Evolutionary conservation across 2,797 vertebrate genomes (phyloP).

Genomic region (Rhincodon typus): DNA sequence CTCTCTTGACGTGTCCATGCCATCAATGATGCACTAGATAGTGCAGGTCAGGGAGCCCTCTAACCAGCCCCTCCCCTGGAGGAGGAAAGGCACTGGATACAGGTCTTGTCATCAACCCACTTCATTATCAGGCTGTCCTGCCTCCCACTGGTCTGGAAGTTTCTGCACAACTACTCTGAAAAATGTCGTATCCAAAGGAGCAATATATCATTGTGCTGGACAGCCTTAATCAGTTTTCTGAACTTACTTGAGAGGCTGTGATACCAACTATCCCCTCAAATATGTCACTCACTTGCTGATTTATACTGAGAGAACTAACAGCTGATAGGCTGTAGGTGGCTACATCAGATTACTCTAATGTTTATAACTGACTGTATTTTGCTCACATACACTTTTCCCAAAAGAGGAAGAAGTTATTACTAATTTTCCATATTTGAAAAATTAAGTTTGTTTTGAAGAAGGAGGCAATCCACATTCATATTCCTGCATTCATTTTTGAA

Average conservation of each 20-base stretch:
- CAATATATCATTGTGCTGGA: neutral
- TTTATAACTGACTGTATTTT: neutral
- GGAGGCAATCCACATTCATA: neutral
- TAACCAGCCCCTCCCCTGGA: too few relatives aligned
- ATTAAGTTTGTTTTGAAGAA: neutral
- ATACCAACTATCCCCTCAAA: neutral
- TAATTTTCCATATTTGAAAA: neutral
- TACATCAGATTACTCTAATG: neutral
- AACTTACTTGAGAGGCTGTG: neutral
- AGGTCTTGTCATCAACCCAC: too few relatives aligned
- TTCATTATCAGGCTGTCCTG: too few relatives aligned
- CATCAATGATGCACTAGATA: too few relatives aligned
- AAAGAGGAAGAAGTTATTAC: neutral
- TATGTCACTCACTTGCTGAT: neutral
- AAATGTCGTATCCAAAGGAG: neutral
- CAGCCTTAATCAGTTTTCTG: neutral
- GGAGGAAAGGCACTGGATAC: too few relatives aligned
- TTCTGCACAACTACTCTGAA: neutral
- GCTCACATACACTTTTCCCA: neutral
- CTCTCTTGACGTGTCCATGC: too few relatives aligned
- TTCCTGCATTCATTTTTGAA: conserved; percentile 1
- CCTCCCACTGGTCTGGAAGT: too few relatives aligned
- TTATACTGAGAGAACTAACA: neutral
- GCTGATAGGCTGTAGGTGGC: neutral
- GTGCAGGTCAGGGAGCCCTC: too few relatives aligned